Evolutionary conservation across 2,888 invertebrate species (phyloP).

Genomic region (Xestia rhomboidea): DNA sequence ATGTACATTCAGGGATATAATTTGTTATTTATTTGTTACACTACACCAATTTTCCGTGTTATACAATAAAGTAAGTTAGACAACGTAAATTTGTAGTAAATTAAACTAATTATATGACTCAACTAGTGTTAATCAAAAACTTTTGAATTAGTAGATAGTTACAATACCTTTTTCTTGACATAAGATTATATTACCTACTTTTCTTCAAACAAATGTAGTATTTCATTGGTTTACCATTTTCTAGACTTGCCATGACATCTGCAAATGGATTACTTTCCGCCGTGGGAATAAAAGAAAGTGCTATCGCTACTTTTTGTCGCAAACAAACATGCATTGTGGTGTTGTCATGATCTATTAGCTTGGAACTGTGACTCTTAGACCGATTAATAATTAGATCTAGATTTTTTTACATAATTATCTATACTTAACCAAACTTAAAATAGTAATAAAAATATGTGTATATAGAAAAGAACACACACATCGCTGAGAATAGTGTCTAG

Average conservation of each 20-base stretch:
- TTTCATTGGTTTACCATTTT: background rate
- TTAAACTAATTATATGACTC: too few relatives aligned
- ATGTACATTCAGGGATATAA: too few relatives aligned
- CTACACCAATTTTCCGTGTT: background rate
- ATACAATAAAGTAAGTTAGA: background rate
- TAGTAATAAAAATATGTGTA: background rate
- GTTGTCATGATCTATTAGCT: constrained; percentile 15
- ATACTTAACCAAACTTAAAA: too few relatives aligned
- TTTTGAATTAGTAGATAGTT: background rate
- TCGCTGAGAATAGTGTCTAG: background rate
- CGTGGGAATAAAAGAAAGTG: constrained; percentile 53
- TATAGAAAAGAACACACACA: background rate
- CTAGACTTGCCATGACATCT: constrained; percentile 29
- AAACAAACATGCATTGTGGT: constrained; percentile 27
- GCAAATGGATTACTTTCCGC: constrained; percentile 52
- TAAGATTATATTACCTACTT: background rate
- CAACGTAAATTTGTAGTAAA: background rate
- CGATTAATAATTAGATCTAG: background rate
- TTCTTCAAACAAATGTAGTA: background rate
- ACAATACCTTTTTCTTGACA: background rate
- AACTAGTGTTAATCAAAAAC: background rate
- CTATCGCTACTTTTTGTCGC: constrained; percentile 19
- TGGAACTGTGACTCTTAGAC: background rate
- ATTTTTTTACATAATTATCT: background rate
- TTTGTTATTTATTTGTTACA: background rate